Conservation (phyloP, 2,888 invertebrate genomes). For the Theodoxus fluviatilis region DNA sequence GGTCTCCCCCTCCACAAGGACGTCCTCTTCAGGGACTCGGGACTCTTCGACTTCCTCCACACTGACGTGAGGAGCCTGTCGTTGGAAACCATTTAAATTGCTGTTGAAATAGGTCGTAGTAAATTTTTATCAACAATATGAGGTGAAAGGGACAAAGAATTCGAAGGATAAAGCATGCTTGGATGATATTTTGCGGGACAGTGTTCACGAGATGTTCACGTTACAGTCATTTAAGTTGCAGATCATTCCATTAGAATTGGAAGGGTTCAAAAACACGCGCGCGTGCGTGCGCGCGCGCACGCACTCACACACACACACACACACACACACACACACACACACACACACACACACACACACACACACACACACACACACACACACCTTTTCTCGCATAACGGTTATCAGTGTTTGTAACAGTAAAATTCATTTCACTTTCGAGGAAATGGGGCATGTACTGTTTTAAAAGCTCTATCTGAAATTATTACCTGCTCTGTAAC, state of each 20-base stretch:
- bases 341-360: conserved; percentile 2
- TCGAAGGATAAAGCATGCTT: no score
- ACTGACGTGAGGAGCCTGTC: conserved; percentile 53
- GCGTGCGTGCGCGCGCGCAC: background rate
- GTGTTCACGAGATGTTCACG: no score
- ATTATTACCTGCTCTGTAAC: no score
- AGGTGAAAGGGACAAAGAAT: no score
- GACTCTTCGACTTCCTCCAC: conserved; percentile 60
- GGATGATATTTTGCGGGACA: no score
- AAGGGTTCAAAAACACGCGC: background rate
- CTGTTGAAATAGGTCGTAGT: background rate
- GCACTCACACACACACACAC: background rate
- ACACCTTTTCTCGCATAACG: background rate
- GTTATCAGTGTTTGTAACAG: background rate
- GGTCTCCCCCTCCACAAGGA: conserved; percentile 55
- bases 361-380: background rate
- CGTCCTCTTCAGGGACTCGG: conserved; percentile 56
- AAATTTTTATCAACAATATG: no score
- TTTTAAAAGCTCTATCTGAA: background rate
- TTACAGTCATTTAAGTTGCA: no score
- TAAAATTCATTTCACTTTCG: background rate
- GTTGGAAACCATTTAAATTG: no score
- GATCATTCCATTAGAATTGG: no score
- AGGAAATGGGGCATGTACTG: background rate
- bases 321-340: conserved; percentile 2